Evolutionary conservation across 2,797 vertebrate genomes (phyloP), one percentile per base, ranked within the genome.

Genomic region (Hippopotamyrus pictus): DNA sequence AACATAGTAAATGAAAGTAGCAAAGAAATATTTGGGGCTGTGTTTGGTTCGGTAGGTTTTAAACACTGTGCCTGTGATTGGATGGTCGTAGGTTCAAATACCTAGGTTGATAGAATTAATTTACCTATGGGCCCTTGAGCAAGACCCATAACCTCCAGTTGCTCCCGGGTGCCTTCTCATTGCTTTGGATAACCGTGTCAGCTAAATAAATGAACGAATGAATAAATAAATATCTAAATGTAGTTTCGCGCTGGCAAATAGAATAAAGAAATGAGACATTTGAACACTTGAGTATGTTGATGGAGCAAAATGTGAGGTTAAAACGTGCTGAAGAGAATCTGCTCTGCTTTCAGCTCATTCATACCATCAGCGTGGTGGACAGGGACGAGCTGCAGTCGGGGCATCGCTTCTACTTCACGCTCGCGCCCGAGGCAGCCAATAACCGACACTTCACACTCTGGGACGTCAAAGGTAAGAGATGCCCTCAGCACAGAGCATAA

Each of bases 311-410:
- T 41, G 29, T 57, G 29, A 41, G 51, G 53, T 87, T 37, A 37
- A 41, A 51, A 87, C 33, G 9, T 41, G 8, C 83, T 86, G 22
- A 33, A 87, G 86, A 59, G 33, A 29, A 59, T 87, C 4, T n/a
- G 91, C 90, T 91, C 51, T 93, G 41, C 88, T 90, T 14, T 6
- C 90, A 99, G 99, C 96, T 99, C 90, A 98, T 99, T 95, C 98
- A 99, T 95, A 99, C 97, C 88, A 97, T 99, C 95, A 99, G 98
- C 0, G 98, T 99, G 33, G 97, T 99, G 93, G 99, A 99, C 93
- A 94, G 96, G 86, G 99, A 99, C 0, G 98, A 99, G 91, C 98
- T 98, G 3, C 98, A 98, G 91, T 93, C 97, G 0, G 98, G 98
- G 65, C 99, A 99, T 92, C 98, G 93, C 51, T 99, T 99, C 95